Evolutionary conservation across 2,888 invertebrate species (phyloP).

Genomic region (Augiades crinisus): DNA sequence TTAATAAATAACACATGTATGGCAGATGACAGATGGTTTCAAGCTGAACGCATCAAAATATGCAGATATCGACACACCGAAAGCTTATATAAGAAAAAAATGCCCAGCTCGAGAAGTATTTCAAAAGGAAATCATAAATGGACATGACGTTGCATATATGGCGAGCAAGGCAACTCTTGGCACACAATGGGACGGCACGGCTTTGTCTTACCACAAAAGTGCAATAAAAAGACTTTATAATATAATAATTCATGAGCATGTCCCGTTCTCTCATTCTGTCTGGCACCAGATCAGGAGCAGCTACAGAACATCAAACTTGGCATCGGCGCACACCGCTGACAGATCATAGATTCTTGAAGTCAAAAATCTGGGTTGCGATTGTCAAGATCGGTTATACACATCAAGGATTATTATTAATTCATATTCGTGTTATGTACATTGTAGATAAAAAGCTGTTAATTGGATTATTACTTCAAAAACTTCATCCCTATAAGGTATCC

Average conservation of each 20-base stretch:
- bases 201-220: conserved; percentile 18
- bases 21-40: background rate
- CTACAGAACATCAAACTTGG: conserved; percentile 27
- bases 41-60: background rate
- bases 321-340: conserved; percentile 23
- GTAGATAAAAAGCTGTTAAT: background rate
- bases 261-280: conserved; percentile 28
- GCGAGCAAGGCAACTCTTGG: conserved; percentile 14
- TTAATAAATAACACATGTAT: background rate
- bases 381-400: conserved; percentile 23
- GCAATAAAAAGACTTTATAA: conserved; percentile 23
- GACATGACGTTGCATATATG: background rate
- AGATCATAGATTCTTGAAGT: conserved; percentile 28
- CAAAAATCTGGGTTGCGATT: conserved; percentile 27
- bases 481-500: no score
- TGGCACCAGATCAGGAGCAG: conserved; percentile 24
- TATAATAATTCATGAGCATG: conserved; percentile 24
- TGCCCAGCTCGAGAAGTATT: background rate
- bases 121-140: background rate
- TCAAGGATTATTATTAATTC: conserved; percentile 25
- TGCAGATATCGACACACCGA: background rate
- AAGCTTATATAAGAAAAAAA: background rate
- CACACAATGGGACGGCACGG: background rate
- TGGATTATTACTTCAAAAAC: no score
- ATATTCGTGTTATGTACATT: background rate